Evolutionary conservation across 2,888 invertebrate species (phyloP).

Genomic region (Melolontha melolontha): DNA sequence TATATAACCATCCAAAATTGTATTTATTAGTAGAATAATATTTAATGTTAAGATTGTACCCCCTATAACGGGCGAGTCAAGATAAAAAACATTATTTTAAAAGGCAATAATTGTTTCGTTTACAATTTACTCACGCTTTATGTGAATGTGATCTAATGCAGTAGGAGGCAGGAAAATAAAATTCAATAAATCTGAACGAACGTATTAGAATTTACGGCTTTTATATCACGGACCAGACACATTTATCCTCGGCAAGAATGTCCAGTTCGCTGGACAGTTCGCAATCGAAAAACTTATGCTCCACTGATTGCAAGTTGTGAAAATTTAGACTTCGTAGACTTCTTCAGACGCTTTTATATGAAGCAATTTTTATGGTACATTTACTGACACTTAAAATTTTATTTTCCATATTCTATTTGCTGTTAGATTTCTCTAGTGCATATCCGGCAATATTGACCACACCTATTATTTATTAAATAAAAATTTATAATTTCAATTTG

Average conservation of each 20-base stretch:
- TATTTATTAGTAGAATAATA: too few species aligned
- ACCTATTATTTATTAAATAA: too few species aligned
- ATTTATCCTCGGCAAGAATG: constrained; percentile 49
- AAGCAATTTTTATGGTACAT: too few species aligned
- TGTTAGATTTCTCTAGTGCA: too few species aligned
- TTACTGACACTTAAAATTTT: constrained; percentile 39
- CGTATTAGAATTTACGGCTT: constrained; percentile 47
- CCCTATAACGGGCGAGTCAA: too few species aligned
- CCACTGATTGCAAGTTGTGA: constrained; percentile 51
- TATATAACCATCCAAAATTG: too few species aligned
- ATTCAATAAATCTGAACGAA: constrained; percentile 36
- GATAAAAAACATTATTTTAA: too few species aligned
- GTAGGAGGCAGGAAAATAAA: constrained; percentile 5
- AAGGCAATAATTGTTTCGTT: too few species aligned
- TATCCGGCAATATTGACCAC: too few species aligned
- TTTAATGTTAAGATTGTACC: too few species aligned
- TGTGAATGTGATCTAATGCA: not conserved
- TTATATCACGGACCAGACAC: constrained; percentile 49
- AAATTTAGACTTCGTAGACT: constrained; percentile 48
- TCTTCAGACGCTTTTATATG: constrained; percentile 1
- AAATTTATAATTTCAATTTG: too few species aligned
- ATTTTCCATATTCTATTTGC: constrained; percentile 46
- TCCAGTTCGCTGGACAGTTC: constrained; percentile 49
- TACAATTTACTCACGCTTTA: too few species aligned
- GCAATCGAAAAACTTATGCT: constrained; percentile 50